phyloP scores from a whole-genome alignment of 2,797 vertebrate species.

The Adrianichthys oophorus region DNA sequence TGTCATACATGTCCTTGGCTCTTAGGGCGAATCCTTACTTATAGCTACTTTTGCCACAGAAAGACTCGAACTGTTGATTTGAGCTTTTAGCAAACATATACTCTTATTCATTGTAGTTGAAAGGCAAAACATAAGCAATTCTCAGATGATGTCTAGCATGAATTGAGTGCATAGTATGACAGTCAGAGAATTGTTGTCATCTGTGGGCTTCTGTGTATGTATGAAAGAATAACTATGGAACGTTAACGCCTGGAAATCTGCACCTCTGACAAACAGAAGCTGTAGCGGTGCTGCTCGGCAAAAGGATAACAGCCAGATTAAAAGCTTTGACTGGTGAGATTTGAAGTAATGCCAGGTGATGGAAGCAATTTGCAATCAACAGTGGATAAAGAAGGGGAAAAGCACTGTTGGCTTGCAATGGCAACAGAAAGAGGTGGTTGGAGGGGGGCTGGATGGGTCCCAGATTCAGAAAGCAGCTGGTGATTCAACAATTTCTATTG shows the following conservation, averaged over 20 bases:
- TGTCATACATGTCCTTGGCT: slow-evolving; percentile 18
- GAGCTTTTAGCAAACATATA: slow-evolving; percentile 20
- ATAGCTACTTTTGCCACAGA: slow-evolving; percentile 17
- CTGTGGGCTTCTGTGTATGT: slow-evolving; percentile 7
- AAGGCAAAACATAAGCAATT: slow-evolving; percentile 24
- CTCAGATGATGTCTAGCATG: slow-evolving; percentile 7
- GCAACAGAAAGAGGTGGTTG: slow-evolving; percentile 20
- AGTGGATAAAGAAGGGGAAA: slow-evolving; percentile 26
- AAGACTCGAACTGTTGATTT: slow-evolving; percentile 9
- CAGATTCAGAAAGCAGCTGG: slow-evolving; percentile 51
- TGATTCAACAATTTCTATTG: slow-evolving; percentile 65
- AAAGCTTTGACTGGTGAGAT: slow-evolving; percentile 63
- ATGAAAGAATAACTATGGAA: slow-evolving; percentile 18
- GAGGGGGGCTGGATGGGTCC: slow-evolving; percentile 36
- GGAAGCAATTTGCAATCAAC: slow-evolving; percentile 66
- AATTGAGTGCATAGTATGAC: slow-evolving; percentile 18
- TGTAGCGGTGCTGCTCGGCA: slow-evolving; percentile 45
- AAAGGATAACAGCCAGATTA: slow-evolving; percentile 68
- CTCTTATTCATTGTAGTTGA: slow-evolving; percentile 20
- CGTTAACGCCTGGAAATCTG: slow-evolving; percentile 35
- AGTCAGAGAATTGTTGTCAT: slow-evolving; percentile 20
- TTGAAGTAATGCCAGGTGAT: slow-evolving; percentile 66
- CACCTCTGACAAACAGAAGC: slow-evolving; percentile 57
- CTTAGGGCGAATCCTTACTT: slow-evolving; percentile 24
- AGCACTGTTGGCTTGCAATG: slow-evolving; percentile 37